Evolutionary conservation across 2,113 vertebrate genomes (phyloP).

Genomic region (Myanophis thanlyinensis): DNA sequence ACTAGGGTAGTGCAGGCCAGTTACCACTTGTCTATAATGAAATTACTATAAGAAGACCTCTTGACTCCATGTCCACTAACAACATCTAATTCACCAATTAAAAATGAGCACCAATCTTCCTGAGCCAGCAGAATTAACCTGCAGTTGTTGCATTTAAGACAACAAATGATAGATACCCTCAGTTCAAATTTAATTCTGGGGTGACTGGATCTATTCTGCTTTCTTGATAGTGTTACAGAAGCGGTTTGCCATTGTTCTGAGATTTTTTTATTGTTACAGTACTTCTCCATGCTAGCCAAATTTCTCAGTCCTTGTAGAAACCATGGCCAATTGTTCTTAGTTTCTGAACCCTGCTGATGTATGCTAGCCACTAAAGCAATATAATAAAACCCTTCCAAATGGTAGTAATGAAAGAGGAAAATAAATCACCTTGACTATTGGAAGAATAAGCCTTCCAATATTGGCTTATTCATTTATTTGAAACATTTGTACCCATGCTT

Average conservation of each 20-base stretch:
- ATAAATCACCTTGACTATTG: neutral
- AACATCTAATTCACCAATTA: neutral
- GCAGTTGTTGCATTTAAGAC: neutral
- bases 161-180: neutral
- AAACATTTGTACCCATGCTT: neutral
- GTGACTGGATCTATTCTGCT: neutral
- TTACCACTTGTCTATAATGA: neutral
- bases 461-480: neutral
- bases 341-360: neutral
- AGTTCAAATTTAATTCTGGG: neutral
- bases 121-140: neutral
- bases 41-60: neutral
- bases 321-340: neutral
- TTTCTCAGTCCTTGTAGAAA: neutral
- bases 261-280: neutral
- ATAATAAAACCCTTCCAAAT: neutral
- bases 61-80: neutral
- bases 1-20: neutral
- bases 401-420: neutral
- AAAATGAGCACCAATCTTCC: neutral
- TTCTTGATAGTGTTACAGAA: neutral
- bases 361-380: neutral
- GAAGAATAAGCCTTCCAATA: too few relatives aligned
- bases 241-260: neutral
- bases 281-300: neutral